A percentile compares a stretch with the other conserved stretches of the same genome.
These are phyloP conservation scores for Sebastes schlegelii DNA, from an alignment of 2,113 vertebrate genomes.

Conservation along the genomic window DNA sequence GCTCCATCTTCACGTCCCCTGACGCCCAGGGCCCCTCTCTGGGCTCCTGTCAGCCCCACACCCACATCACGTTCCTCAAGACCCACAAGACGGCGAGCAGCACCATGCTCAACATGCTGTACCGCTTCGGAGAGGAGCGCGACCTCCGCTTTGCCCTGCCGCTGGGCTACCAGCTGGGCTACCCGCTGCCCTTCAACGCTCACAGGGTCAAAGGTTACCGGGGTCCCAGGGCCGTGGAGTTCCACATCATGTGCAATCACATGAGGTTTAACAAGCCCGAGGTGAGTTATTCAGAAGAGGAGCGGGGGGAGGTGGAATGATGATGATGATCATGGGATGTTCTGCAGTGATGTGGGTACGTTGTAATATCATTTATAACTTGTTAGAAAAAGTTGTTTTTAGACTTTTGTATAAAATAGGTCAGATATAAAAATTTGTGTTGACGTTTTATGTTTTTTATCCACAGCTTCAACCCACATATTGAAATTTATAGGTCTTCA, in stretches of 20 bases:
- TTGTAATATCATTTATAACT: background rate
- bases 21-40: slow-evolving; percentile 75
- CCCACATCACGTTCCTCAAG: slow-evolving; percentile 92
- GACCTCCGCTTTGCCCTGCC: slow-evolving; percentile 90
- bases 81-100: slow-evolving; percentile 96
- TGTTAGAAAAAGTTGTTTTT: no score
- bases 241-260: slow-evolving; percentile 93
- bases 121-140: slow-evolving; percentile 89
- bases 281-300: slow-evolving; percentile 76
- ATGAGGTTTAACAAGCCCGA: slow-evolving; percentile 91
- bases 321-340: background rate
- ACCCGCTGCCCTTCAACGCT: slow-evolving; percentile 89
- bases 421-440: no score
- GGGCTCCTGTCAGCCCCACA: slow-evolving; percentile 85
- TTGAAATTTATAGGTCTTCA: background rate
- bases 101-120: slow-evolving; percentile 92
- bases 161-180: slow-evolving; percentile 91
- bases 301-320: background rate
- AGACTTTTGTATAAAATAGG: no score
- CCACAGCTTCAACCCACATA: background rate
- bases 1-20: slow-evolving; percentile 75
- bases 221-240: slow-evolving; percentile 77
- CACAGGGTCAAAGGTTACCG: slow-evolving; percentile 89
- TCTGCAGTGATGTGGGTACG: background rate
- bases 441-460: background rate